These are phyloP conservation scores for Chrysemys picta DNA, from an alignment of 2,113 vertebrate genomes.

Conservation along the genomic window DNA sequence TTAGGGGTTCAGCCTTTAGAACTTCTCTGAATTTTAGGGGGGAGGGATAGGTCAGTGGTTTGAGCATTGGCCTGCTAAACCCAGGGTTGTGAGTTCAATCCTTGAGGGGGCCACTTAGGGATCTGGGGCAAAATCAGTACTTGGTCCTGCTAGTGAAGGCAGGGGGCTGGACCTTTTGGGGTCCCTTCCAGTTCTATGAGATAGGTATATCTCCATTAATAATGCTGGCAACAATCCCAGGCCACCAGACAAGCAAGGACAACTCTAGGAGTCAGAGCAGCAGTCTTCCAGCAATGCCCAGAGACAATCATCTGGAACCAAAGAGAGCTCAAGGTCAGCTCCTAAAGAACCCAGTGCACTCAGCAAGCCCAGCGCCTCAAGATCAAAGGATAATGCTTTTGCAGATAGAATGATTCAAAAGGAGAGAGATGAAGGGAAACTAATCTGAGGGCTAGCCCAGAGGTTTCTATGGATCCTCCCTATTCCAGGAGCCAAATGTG, in stretches of 20 bases:
- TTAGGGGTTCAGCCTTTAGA: fast-evolving
- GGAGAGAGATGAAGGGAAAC: not conserved
- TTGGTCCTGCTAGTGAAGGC: too few species aligned
- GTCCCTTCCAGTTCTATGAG: too few species aligned
- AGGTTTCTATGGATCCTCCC: not conserved
- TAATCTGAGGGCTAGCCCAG: not conserved
- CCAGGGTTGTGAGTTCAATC: too few species aligned
- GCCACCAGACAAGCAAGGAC: not conserved
- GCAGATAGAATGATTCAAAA: not conserved
- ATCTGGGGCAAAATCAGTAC: too few species aligned
- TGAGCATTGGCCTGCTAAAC: too few species aligned
- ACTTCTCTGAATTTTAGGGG: not conserved
- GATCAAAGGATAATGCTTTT: not conserved
- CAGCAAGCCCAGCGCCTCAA: not conserved
- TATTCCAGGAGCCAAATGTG: not conserved
- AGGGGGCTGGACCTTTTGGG: too few species aligned
- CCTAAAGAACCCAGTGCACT: not conserved
- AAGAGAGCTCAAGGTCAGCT: not conserved
- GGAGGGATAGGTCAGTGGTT: too few species aligned
- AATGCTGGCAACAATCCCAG: not conserved
- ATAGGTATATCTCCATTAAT: too few species aligned
- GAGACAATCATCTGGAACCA: not conserved
- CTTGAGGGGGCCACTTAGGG: too few species aligned
- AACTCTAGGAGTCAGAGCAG: not conserved
- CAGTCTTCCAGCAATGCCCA: not conserved